These are phyloP conservation scores for Carterocephalus palaemon DNA, from an alignment of 2,888 invertebrate species.

Conservation along the genomic window DNA sequence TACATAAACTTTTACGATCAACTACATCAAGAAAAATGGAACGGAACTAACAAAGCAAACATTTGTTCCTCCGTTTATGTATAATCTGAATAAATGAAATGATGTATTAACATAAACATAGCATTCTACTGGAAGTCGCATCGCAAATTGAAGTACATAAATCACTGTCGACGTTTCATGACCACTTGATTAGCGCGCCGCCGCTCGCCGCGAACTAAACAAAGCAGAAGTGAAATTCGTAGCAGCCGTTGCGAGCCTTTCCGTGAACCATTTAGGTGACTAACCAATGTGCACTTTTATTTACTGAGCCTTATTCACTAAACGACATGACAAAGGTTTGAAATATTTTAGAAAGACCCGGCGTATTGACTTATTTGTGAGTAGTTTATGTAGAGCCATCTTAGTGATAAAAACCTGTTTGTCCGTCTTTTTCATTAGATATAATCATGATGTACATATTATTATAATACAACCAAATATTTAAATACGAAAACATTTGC, in stretches of 20 bases:
- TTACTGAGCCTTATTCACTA: slow-evolving; percentile 4
- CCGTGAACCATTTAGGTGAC: slow-evolving; percentile 2
- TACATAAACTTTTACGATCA: too few species aligned
- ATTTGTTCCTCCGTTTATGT: too few species aligned
- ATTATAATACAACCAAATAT: too few species aligned
- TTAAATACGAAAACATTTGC: too few species aligned
- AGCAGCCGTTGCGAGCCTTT: slow-evolving; percentile 2
- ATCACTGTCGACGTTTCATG: slow-evolving; percentile 11
- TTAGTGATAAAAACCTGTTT: too few species aligned
- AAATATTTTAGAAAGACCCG: too few species aligned
- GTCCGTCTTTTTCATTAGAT: too few species aligned
- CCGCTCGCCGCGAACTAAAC: slow-evolving; percentile 17
- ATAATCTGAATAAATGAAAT: slow-evolving; percentile 5
- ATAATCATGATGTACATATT: too few species aligned
- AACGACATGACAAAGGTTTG: neutral
- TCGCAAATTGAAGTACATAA: neutral
- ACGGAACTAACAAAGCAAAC: too few species aligned
- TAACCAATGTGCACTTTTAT: slow-evolving; percentile 5
- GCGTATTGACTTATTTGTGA: too few species aligned
- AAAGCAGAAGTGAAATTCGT: slow-evolving; percentile 21
- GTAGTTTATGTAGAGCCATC: too few species aligned
- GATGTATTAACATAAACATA: neutral
- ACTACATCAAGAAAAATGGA: too few species aligned
- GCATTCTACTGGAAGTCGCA: neutral
- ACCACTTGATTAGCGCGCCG: slow-evolving; percentile 26